Evolutionary conservation across 2,113 vertebrate species (phyloP).

Genomic region (Eleginops maclovinus): DNA sequence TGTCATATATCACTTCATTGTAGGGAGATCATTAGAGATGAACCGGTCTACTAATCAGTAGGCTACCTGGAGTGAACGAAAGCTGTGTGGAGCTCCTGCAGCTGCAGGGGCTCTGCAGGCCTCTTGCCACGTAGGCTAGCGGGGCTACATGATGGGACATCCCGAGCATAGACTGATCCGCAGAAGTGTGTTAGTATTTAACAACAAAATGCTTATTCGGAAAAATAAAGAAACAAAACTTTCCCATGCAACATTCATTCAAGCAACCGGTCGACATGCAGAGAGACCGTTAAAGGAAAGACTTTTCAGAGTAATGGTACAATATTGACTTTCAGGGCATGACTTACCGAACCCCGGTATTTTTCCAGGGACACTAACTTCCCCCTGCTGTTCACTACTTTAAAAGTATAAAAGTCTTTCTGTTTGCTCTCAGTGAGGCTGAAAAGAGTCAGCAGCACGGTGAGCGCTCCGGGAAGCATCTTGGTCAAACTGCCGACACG

Average conservation of each 20-base stretch:
- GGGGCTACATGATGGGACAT: conserved; percentile 35
- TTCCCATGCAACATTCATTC: conserved; percentile 14
- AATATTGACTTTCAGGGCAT: not conserved
- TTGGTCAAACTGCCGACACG: conserved; percentile 41
- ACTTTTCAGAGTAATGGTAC: not conserved
- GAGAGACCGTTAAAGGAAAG: not conserved
- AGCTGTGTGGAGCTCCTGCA: conserved; percentile 4
- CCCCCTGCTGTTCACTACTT: conserved; percentile 95
- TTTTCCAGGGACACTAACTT: conserved; percentile 96
- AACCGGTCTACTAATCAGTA: not conserved
- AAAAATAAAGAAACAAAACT: not conserved
- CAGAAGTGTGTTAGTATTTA: conserved; percentile 24
- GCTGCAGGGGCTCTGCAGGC: conserved; percentile 49
- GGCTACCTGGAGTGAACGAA: conserved; percentile 42
- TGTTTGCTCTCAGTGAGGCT: conserved; percentile 83
- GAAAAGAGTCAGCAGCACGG: conserved; percentile 77
- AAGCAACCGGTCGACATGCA: conserved; percentile 15
- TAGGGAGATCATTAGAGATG: not conserved
- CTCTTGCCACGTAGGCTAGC: conserved; percentile 75
- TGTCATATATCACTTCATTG: not conserved
- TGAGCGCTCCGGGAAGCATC: conserved; percentile 78
- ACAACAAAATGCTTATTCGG: not conserved
- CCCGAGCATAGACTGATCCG: conserved; percentile 1
- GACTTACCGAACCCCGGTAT: conserved; percentile 96
- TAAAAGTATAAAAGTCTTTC: conserved; percentile 92